Percentiles rank a stretch among this genome's conserved stretches.
Conservation (phyloP, 2,113 vertebrate species). For the Ursus arctos region DNA sequence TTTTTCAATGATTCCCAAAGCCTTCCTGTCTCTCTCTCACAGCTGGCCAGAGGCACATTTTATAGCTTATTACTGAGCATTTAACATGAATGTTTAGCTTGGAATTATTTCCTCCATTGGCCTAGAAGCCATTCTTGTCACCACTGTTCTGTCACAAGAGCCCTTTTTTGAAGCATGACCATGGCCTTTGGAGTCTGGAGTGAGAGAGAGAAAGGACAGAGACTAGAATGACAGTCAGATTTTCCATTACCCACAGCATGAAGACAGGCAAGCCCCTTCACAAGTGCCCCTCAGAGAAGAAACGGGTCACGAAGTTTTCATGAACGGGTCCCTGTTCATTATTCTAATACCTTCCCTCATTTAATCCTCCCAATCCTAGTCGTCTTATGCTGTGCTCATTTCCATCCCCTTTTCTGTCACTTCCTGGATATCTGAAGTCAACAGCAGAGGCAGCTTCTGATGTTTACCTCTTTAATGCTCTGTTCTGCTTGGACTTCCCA, state of each 20-base stretch:
- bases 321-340: background rate
- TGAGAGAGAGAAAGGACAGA: background rate
- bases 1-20: background rate
- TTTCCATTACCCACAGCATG: background rate
- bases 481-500: background rate
- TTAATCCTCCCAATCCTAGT: background rate
- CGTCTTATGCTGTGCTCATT: background rate
- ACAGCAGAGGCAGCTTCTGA: background rate
- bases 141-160: background rate
- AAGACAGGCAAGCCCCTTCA: background rate
- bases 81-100: background rate
- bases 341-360: background rate
- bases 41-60: conserved; percentile 14
- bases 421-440: background rate
- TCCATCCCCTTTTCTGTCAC: background rate
- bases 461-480: background rate
- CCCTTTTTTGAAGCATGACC: background rate
- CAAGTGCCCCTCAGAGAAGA: background rate
- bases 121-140: background rate
- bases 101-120: background rate
- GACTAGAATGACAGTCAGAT: background rate
- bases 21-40: background rate
- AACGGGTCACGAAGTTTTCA: background rate
- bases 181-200: background rate
- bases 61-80: background rate